phyloP scores from a whole-genome alignment of 2,113 vertebrate genomes.

The Rhizomys pruinosus region DNA sequence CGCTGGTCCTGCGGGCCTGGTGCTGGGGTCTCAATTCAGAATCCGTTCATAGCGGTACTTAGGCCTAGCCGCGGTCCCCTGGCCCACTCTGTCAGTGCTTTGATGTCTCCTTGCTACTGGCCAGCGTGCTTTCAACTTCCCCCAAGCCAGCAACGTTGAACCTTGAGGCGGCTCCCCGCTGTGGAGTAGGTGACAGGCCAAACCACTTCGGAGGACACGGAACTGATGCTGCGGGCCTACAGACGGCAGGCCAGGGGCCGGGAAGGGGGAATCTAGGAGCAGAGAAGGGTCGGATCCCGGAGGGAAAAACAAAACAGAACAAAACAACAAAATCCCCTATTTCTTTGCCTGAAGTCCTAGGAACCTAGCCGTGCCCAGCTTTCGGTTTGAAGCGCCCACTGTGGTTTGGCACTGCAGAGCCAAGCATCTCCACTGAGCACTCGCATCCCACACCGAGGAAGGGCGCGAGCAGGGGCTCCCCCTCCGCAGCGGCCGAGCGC shows the following conservation, averaged over 20 bases:
- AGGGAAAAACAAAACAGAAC: no score
- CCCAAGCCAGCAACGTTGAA: neutral
- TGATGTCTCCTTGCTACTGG: neutral
- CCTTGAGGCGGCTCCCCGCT: neutral
- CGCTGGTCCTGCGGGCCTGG: neutral
- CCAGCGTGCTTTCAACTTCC: neutral
- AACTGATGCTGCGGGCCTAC: slow-evolving; percentile 29
- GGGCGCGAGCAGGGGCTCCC: neutral
- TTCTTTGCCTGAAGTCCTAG: neutral
- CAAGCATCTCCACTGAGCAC: neutral
- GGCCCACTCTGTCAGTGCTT: neutral
- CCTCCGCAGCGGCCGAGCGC: slow-evolving; percentile 60
- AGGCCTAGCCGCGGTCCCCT: neutral
- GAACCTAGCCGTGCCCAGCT: slow-evolving; percentile 23
- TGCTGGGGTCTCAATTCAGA: neutral
- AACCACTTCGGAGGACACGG: slow-evolving; percentile 66
- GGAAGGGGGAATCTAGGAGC: neutral
- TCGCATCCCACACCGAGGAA: neutral
- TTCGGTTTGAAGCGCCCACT: slow-evolving; percentile 51
- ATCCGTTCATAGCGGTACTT: neutral
- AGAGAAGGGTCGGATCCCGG: neutral
- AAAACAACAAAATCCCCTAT: neutral
- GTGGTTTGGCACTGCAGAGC: neutral
- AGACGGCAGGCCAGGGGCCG: neutral
- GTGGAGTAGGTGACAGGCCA: slow-evolving; percentile 19